Conservation (phyloP, 2,888 invertebrate genomes). For the Acleris sparsana region DNA sequence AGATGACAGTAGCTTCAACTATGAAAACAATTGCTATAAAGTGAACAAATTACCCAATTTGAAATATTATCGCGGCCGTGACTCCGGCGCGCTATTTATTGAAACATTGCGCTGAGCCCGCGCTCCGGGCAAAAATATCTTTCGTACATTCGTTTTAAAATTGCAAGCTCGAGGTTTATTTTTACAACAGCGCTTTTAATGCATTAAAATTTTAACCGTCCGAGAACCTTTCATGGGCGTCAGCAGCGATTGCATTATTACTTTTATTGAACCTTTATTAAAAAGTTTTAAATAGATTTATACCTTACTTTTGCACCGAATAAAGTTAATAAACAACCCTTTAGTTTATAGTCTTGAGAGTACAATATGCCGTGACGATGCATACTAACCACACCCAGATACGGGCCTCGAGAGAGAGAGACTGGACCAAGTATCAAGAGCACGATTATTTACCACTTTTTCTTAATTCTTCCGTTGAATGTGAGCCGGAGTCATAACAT, state of each 20-base stretch:
- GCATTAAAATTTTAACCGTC: constrained; percentile 29
- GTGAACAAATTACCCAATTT: constrained; percentile 23
- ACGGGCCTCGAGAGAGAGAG: too few relatives aligned
- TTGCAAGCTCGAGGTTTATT: constrained; percentile 40
- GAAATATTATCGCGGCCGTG: constrained; percentile 36
- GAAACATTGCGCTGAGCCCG: constrained; percentile 38
- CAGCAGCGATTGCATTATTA: constrained; percentile 15
- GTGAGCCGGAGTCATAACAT: constrained; percentile 33
- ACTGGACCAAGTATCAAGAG: not conserved
- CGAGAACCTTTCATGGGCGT: constrained; percentile 23
- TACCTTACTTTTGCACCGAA: too few relatives aligned
- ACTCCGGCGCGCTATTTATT: constrained; percentile 45
- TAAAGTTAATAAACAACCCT: too few relatives aligned
- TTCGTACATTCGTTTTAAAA: constrained; percentile 43
- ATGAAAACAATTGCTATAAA: not conserved
- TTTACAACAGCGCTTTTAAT: constrained; percentile 32
- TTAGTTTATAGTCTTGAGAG: too few relatives aligned
- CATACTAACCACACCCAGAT: too few relatives aligned
- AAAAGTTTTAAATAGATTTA: too few relatives aligned
- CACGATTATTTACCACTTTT: not conserved
- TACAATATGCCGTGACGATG: too few relatives aligned
- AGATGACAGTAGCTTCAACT: too few relatives aligned
- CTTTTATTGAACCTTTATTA: not conserved
- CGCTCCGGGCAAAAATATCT: constrained; percentile 37
- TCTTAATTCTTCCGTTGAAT: not conserved